Conservation (phyloP, 2,113 vertebrate species). For the Noctilio leporinus region DNA sequence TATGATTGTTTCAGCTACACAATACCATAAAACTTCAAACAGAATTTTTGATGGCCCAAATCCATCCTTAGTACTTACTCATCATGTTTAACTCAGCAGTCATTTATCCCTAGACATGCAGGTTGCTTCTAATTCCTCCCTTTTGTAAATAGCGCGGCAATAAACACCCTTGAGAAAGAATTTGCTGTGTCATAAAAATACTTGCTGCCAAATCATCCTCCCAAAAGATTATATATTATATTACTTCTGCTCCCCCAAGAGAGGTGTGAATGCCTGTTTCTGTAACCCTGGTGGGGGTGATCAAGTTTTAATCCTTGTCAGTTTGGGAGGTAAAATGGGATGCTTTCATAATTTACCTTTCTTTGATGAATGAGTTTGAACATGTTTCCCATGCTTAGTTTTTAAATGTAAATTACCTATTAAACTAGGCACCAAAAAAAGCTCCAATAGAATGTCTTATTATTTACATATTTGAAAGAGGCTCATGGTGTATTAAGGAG, state of each 20-base stretch:
- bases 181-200: slow-evolving; percentile 47
- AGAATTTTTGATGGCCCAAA: not conserved
- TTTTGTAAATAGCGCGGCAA: not conserved
- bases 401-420: not conserved
- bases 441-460: not conserved
- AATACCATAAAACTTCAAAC: not conserved
- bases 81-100: not conserved
- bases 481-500: not conserved
- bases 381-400: not conserved
- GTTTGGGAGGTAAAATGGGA: not conserved
- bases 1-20: not conserved
- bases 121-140: not conserved
- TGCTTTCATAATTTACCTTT: not conserved
- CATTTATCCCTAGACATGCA: not conserved
- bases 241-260: not conserved
- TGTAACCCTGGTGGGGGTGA: not conserved
- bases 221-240: not conserved
- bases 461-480: not conserved
- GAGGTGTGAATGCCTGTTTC: not conserved
- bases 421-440: not conserved
- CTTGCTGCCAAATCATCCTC: not conserved
- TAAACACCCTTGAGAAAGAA: slow-evolving; percentile 4
- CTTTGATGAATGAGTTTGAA: not conserved
- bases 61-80: not conserved
- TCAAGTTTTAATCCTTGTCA: not conserved